Conservation (phyloP, 2,797 vertebrate species). For the Scleropages formosus region DNA sequence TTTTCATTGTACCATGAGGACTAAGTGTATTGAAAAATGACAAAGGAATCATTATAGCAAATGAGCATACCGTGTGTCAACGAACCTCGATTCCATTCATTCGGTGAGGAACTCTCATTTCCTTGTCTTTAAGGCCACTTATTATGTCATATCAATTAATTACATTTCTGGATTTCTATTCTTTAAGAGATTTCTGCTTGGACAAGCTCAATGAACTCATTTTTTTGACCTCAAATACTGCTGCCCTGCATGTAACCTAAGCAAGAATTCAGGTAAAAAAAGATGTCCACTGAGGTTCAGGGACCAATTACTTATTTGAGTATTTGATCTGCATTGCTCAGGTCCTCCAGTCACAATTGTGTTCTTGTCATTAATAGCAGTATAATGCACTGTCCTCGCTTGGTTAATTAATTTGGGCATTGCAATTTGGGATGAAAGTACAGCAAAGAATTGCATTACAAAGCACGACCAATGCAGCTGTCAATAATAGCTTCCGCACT, state of each 20-base stretch:
- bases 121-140: neutral
- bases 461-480: constrained; percentile 64
- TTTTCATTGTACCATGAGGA: too few species aligned
- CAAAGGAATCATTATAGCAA: neutral
- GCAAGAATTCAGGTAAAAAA: neutral
- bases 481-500: constrained; percentile 54
- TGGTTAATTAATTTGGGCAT: constrained; percentile 71
- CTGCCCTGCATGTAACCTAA: neutral
- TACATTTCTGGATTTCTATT: neutral
- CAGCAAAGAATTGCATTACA: constrained; percentile 66
- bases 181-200: neutral
- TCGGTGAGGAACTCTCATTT: neutral
- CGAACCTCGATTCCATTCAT: neutral
- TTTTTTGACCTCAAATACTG: neutral
- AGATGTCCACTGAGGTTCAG: neutral
- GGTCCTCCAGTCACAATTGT: constrained; percentile 20
- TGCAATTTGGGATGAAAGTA: constrained; percentile 53
- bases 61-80: neutral
- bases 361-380: constrained; percentile 18
- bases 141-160: neutral
- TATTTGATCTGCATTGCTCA: neutral
- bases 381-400: constrained; percentile 77
- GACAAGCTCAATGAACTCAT: neutral
- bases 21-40: too few species aligned
- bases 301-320: neutral